phyloP scores from a whole-genome alignment of 2,888 invertebrate genomes.

The Eulithis prunata region DNA sequence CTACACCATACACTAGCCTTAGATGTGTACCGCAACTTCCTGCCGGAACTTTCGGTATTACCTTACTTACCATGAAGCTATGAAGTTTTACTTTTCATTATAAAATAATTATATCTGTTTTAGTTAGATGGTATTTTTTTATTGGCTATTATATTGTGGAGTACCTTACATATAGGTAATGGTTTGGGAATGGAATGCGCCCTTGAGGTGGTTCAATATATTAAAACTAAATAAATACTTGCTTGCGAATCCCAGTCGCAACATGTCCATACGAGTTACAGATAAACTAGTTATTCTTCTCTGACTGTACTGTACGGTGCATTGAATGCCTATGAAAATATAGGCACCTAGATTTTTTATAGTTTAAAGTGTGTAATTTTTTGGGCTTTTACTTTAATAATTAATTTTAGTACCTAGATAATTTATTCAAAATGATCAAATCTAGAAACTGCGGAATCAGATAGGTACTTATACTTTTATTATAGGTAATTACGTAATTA shows the following conservation, averaged over 20 bases:
- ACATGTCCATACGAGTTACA: slow-evolving; percentile 53
- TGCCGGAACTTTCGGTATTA: slow-evolving; percentile 55
- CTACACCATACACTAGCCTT: slow-evolving; percentile 36
- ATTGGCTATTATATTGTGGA: background rate
- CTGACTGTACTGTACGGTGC: background rate
- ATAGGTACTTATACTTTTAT: too few species aligned
- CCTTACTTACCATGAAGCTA: slow-evolving; percentile 37
- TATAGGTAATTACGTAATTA: too few species aligned
- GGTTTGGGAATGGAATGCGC: slow-evolving; percentile 33
- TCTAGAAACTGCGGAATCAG: too few species aligned
- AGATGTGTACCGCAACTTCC: slow-evolving; percentile 50
- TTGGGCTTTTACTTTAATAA: too few species aligned
- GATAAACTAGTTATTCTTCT: slow-evolving; percentile 32
- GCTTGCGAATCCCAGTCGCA: slow-evolving; percentile 43
- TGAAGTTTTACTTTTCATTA: background rate
- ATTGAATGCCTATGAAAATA: background rate
- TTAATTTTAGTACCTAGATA: too few species aligned
- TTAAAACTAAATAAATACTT: slow-evolving; percentile 24
- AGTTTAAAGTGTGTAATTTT: background rate
- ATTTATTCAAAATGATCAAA: too few species aligned
- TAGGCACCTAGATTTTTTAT: background rate
- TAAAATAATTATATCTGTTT: too few species aligned
- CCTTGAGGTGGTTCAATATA: slow-evolving; percentile 36
- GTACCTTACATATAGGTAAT: background rate
- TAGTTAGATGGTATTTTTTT: too few species aligned